phyloP scores from a whole-genome alignment of 1,140 invertebrate genomes.

The Polyergus mexicanus region DNA sequence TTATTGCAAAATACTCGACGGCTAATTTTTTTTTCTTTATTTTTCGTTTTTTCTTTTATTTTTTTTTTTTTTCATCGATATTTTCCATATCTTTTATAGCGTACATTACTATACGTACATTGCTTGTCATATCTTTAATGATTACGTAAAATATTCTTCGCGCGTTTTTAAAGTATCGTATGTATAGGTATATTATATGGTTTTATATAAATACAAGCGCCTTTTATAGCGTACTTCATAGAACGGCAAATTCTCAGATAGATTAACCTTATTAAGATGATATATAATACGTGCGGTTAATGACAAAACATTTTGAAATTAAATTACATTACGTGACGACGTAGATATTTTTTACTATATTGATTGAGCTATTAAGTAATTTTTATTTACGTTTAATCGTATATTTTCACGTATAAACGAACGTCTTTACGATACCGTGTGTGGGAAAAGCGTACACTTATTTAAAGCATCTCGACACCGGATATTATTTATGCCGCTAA shows the following conservation, averaged over 20 bases:
- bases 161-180: background rate
- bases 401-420: conserved; percentile 19
- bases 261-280: conserved; percentile 45
- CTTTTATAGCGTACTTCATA: background rate
- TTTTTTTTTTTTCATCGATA: no score
- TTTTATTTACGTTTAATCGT: conserved; percentile 2
- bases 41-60: background rate
- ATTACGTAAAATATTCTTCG: background rate
- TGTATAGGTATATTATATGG: background rate
- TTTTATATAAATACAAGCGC: background rate
- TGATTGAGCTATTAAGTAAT: conserved; percentile 41
- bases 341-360: conserved; percentile 32
- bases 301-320: background rate
- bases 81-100: no score
- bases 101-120: no score
- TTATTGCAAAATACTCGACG: conserved; percentile 4
- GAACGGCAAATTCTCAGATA: background rate
- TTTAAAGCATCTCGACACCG: conserved; percentile 37
- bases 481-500: conserved; percentile 57
- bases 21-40: background rate
- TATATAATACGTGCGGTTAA: conserved; percentile 17
- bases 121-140: background rate
- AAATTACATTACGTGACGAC: conserved; percentile 2
- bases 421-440: conserved; percentile 30
- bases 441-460: conserved; percentile 21